Percentiles rank a stretch among this genome's conserved stretches.
Evolutionary conservation across 2,113 vertebrate species (phyloP).

Genomic region (Eulemur macaco): DNA sequence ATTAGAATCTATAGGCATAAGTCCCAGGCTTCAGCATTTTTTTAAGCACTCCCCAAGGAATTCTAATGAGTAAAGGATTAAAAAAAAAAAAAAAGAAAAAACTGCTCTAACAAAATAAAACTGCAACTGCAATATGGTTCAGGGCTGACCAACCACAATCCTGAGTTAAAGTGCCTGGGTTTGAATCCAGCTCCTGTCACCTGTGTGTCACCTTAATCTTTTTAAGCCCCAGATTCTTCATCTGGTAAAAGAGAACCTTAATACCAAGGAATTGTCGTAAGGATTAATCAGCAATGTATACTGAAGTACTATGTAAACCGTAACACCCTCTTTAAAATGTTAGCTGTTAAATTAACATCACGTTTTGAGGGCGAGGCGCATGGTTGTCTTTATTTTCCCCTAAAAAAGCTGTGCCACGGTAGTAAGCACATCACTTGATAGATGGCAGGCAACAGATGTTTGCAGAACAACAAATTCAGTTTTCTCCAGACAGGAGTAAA

Average conservation of each 20-base stretch:
- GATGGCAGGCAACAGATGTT: not conserved
- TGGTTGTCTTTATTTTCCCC: not conserved
- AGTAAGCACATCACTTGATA: not conserved
- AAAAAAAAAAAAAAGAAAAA: not conserved
- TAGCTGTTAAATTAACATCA: not conserved
- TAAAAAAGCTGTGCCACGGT: not conserved
- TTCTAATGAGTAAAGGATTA: not conserved
- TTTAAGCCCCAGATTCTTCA: not conserved
- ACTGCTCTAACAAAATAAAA: constrained; percentile 22
- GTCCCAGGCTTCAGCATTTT: not conserved
- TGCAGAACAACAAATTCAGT: not conserved
- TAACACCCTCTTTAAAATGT: not conserved
- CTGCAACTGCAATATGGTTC: not conserved
- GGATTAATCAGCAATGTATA: not conserved
- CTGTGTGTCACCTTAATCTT: not conserved
- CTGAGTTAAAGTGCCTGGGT: not conserved
- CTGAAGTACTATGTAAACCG: not conserved
- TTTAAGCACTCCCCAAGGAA: not conserved
- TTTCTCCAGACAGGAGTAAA: not conserved
- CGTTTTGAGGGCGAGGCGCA: not conserved
- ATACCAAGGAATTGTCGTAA: not conserved
- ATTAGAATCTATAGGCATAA: not conserved
- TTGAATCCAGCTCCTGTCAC: not conserved
- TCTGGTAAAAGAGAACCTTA: constrained; percentile 16
- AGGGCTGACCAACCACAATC: not conserved